Evolutionary conservation across 2,888 invertebrate genomes (phyloP), one percentile per base, ranked within the genome.

Genomic region (Ornithoptera priamus): DNA sequence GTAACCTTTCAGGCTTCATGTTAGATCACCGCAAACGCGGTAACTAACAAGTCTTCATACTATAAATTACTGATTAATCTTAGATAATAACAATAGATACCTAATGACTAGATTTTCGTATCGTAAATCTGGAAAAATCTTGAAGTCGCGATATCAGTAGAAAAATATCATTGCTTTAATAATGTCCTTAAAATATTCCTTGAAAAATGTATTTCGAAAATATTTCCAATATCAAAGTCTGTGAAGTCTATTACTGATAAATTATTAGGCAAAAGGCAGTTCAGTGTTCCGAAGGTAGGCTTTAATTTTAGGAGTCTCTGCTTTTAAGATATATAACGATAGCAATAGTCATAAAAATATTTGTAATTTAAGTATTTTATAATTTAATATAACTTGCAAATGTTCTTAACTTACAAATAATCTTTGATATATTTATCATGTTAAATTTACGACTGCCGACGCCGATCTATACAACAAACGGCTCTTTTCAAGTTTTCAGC

Each of bases 381-480:
- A 39, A 39, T 39, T 39, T 39, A 39, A 39, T 39, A 10, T 39
- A 39, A 39, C 39, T 39, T 10, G 39, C 39, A 39, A 39, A 39
- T 10, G 39, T 10, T 10, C 39, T 39, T 39, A 39, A 39, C 39
- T 39, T 10, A 10, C 1, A 39, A 10, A 39, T 39, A 39, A 39
- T 39, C 8, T 39, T 39, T 39, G 39, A 7, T 39, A 39, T 10
- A 39, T 22, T 36, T 24, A 5, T 58, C 22, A 61, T 6, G 18
- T 18, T 61, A 75, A 72, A 79, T 73, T 82, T 90, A 91, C 62
- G 92, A 92, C 71, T 90, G 89, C 66, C 89, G 81, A 80, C 92
- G 83, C 71, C 85, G 89, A 77, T 92, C 91, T 72, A 92, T 90
- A 78, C 92, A 92, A 79, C 92, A 92, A 72, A 92, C 89, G 68